Base-by-base conservation (phyloP, 2,797 vertebrate species). In the Vireo griseus region DNA sequence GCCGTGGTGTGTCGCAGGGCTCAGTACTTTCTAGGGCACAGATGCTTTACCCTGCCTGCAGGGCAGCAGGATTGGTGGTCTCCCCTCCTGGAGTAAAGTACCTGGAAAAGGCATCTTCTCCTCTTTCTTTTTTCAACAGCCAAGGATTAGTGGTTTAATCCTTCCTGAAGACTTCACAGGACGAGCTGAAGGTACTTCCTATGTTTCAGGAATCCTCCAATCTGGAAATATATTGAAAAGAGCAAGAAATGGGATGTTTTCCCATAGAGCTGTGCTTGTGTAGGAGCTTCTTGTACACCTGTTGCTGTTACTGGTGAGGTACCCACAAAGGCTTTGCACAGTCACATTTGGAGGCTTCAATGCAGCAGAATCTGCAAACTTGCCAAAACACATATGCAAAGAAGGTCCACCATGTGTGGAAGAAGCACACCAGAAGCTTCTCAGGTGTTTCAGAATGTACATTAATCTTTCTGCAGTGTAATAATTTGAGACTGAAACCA, bases 341-440 rank as follows among this genome's bases (percentile, higher is more conserved):
- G 76, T 28, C 48, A 21, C 0, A 0, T 65, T 88, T 22, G 28
- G 61, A 69, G 52, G 19, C 35, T 51, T 31, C 0, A 35, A 0
- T 66, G 31, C 2, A 19, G 28, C 11, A 65, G n/a, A 52, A 50
- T 39, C 52, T 57, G n/a, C 35, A 57, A 29, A 44, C 55, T 67
- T 82, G 45, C 54, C 16, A 71, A 61, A 95, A 74, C 13, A 31
- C 4, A 16, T 14, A 22, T 28, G 7, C 48, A 77, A 37, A 33
- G 47, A 69, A 54, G n/a, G 69, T 72, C 13, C 52, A 51, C 59
- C 51, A 1, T 22, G 29, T 76, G 9, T 50, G n/a, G n/a, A n/a
- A n/a, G n/a, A n/a, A 59, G 33, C 26, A 14, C 10, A 10, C 20
- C 55, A 66, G 48, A 61, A 87, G 8, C 63, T 85, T 84, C 58